Evolutionary conservation across 2,113 vertebrate species (phyloP).

Genomic region (Urocolius indicus): DNA sequence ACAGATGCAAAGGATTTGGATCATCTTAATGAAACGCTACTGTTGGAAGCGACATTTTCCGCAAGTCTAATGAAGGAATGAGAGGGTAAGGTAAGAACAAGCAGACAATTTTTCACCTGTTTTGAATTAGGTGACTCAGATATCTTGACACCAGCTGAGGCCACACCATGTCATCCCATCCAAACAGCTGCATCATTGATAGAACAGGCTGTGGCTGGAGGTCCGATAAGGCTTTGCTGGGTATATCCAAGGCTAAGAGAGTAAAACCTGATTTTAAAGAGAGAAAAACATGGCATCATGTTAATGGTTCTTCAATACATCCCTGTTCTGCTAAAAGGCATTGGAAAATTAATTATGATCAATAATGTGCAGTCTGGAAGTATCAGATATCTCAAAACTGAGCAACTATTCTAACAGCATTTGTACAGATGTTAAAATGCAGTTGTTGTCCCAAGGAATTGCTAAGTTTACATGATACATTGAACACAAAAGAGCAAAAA

Average conservation of each 20-base stretch:
- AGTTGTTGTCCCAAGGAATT: neutral
- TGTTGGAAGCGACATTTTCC: neutral
- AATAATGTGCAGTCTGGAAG: neutral
- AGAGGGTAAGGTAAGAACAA: neutral
- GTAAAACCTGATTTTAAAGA: slow-evolving; percentile 87
- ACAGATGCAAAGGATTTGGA: neutral
- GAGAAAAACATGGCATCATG: neutral
- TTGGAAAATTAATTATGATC: neutral
- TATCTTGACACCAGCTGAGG: slow-evolving; percentile 91
- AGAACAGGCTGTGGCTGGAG: slow-evolving; percentile 90
- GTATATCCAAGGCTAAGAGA: slow-evolving; percentile 89
- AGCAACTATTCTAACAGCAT: neutral
- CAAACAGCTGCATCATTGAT: slow-evolving; percentile 90
- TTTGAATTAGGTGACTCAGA: slow-evolving; percentile 90
- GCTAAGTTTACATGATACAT: neutral
- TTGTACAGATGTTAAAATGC: neutral
- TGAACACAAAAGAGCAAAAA: neutral
- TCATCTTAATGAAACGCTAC: neutral
- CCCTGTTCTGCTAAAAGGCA: neutral
- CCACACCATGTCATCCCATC: slow-evolving; percentile 95
- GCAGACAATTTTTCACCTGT: slow-evolving; percentile 80
- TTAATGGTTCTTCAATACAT: neutral
- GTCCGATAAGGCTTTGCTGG: slow-evolving; percentile 86
- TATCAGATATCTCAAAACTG: neutral
- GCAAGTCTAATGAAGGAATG: neutral